phyloP scores from a whole-genome alignment of 2,888 invertebrate genomes.

The Eupithecia pulchellata region DNA sequence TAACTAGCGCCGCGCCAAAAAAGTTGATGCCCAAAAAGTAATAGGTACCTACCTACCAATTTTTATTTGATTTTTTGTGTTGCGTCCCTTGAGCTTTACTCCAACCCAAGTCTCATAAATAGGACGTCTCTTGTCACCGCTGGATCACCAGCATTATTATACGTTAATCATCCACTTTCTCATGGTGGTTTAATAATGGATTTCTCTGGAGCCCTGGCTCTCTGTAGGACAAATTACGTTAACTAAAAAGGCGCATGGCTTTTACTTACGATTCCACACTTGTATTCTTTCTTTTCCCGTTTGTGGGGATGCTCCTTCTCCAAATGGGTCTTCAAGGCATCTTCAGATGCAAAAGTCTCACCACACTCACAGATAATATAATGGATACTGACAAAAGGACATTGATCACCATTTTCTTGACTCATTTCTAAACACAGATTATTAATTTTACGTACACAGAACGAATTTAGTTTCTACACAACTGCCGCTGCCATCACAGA shows the following conservation, averaged over 20 bases:
- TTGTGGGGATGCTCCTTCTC: slow-evolving; percentile 62
- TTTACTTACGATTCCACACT: slow-evolving; percentile 57
- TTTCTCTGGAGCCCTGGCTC: neutral
- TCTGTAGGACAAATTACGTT: too few relatives aligned
- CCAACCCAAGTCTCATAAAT: too few relatives aligned
- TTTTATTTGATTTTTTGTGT: too few relatives aligned
- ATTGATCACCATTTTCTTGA: slow-evolving; percentile 47
- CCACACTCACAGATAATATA: slow-evolving; percentile 77
- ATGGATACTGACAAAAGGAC: slow-evolving; percentile 71
- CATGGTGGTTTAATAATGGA: neutral
- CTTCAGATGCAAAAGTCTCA: slow-evolving; percentile 67
- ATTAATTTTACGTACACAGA: slow-evolving; percentile 43
- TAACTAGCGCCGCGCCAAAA: too few relatives aligned
- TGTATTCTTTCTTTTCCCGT: slow-evolving; percentile 60
- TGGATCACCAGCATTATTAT: too few relatives aligned
- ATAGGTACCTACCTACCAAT: too few relatives aligned
- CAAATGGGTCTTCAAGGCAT: slow-evolving; percentile 61
- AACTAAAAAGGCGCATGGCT: too few relatives aligned
- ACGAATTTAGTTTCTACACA: slow-evolving; percentile 51
- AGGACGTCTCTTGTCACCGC: too few relatives aligned
- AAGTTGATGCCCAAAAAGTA: too few relatives aligned
- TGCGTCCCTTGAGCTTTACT: too few relatives aligned
- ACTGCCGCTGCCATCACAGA: slow-evolving; percentile 46
- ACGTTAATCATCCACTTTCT: too few relatives aligned
- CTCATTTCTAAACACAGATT: slow-evolving; percentile 65